A percentile compares a stretch with the other conserved stretches of the same genome.
phyloP scores from a whole-genome alignment of 1,140 invertebrate species.

The Acromyrmex echinatior region DNA sequence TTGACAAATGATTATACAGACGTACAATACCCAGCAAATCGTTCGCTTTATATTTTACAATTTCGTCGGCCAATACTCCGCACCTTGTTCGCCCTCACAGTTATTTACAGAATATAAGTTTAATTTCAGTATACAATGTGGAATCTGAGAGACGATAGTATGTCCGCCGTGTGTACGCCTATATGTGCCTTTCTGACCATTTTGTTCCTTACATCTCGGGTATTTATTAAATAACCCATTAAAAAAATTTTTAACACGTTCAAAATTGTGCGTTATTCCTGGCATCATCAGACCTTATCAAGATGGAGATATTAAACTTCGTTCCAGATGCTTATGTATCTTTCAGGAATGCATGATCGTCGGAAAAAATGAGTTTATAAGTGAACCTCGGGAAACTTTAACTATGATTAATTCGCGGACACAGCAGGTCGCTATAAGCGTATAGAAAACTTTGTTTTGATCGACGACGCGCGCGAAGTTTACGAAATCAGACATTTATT shows the following conservation, averaged over 20 bases:
- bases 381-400: constrained; percentile 52
- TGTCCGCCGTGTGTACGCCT: constrained; percentile 1
- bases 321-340: constrained; percentile 28
- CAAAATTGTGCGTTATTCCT: constrained; percentile 46
- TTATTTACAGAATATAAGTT: constrained; percentile 72
- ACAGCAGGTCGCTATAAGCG: constrained; percentile 40
- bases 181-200: not conserved
- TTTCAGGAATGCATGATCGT: constrained; percentile 32
- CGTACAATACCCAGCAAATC: constrained; percentile 82
- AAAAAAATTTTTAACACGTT: constrained; percentile 3
- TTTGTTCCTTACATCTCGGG: not conserved
- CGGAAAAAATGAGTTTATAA: constrained; percentile 58
- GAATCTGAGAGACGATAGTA: constrained; percentile 23
- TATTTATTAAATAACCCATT: not conserved
- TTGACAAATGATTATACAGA: constrained; percentile 86
- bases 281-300: not conserved
- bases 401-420: constrained; percentile 61
- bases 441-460: constrained; percentile 58
- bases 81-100: constrained; percentile 39
- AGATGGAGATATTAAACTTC: constrained; percentile 48
- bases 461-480: constrained; percentile 60
- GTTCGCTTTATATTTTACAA: constrained; percentile 79
- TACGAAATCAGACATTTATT: constrained; percentile 57
- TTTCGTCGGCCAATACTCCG: constrained; percentile 72
- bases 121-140: constrained; percentile 58